Conservation (phyloP, 2,797 vertebrate genomes). For the Intellagama lesueurii region DNA sequence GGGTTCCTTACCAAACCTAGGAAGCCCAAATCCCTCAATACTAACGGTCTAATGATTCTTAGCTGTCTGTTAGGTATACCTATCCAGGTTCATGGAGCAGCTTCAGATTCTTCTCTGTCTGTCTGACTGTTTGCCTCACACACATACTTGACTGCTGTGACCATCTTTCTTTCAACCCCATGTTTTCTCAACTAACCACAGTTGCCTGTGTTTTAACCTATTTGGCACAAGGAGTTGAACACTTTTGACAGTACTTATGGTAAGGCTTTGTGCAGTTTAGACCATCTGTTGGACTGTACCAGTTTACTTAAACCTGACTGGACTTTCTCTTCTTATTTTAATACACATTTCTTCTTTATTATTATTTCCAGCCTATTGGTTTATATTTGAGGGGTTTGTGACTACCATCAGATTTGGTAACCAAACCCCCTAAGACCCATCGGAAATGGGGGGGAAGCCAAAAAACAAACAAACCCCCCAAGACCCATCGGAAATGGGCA, state of each 20-base stretch:
- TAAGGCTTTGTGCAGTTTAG: neutral
- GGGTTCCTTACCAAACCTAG: neutral
- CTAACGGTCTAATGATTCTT: neutral
- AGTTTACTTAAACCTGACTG: neutral
- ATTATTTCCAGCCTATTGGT: no score
- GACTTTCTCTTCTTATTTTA: neutral
- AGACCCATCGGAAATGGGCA: no score
- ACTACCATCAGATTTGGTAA: no score
- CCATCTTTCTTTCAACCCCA: neutral
- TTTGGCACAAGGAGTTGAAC: neutral
- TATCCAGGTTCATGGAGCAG: neutral
- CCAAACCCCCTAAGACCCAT: no score
- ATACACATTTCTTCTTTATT: neutral
- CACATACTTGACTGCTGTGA: neutral
- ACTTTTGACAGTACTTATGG: neutral
- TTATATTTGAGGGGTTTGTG: no score
- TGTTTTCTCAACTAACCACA: neutral
- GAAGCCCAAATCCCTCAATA: neutral
- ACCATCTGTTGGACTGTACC: neutral
- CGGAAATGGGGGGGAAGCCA: no score
- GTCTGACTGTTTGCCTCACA: no score
- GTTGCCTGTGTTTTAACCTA: neutral
- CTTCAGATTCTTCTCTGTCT: neutral
- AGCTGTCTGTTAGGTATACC: neutral
- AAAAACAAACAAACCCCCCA: no score